Base-by-base conservation (phyloP, 2,888 invertebrate species). In the Epinotia brunnichana region DNA sequence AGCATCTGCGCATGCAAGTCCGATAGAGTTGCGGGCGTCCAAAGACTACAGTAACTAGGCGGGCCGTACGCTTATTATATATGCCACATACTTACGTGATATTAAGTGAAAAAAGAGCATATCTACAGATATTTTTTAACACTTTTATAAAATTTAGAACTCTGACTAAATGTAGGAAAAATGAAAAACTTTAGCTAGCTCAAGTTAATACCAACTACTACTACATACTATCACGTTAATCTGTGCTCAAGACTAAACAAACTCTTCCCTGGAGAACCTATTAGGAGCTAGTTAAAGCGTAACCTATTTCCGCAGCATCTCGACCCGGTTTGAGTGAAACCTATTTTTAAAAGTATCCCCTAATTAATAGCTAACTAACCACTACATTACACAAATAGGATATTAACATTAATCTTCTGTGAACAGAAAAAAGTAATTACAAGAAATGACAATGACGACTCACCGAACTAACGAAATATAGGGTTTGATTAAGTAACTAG, bases 401-500 rank as follows among this genome's bases (percentile, higher is more conserved):
- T 90, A 90, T 90, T 89, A 90, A 86, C 83, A 89, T 89, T 89
- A 87, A 89, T 88, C 88, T 86, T 83, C 79, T 78, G 83, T 78
- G 81, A 81, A 79, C 76, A 80, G 80, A 81, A 81, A 82, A 86
- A 89, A 87, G 84, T 86, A 88, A 90, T 90, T 89, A 89, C 85
- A 88, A 87, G 88, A 85, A 87, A 89, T 86, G 86, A 87, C 83
- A 83, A 82, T 86, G 88, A 87, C 85, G 85, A 84, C 85, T 85
- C 80, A 81, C 78, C 80, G 83, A 82, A 80, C 80, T 81, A 81
- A 76, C 81, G 83, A 82, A 85, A 86, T 85, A 82, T 61, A 71
- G 74, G 80, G 41, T 63, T 64, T 61, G 74, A 85, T 83, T 86
- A 81, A 48, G 76, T n/a, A n/a, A n/a, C n/a, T n/a, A n/a, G n/a